Base-by-base conservation (phyloP, 2,797 vertebrate species). In the Pipistrellus kuhlii region DNA sequence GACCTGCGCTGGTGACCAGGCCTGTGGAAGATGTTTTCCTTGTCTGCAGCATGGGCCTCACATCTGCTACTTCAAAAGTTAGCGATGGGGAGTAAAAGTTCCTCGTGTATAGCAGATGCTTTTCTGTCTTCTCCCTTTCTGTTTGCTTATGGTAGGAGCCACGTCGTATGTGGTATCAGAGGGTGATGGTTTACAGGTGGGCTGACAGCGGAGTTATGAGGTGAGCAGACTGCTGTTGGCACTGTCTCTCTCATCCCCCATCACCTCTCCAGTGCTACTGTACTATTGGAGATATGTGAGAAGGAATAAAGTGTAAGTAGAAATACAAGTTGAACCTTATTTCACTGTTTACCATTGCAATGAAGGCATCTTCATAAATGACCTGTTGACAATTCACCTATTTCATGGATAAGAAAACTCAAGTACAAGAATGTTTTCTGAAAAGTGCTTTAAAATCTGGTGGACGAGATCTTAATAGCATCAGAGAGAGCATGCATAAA, bases 321-420 rank as follows among this genome's bases (percentile, higher is more conserved):
- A 59, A 69, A 8, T 69, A 12, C 1, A 83, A 81, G 20, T 71
- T 72, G 73, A 78, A 55, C 80, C 32, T 64, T 48, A 55, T 32
- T 84, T 38, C 13, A 48, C 53, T 64, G 18, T 71, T 80, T 51
- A 55, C 20, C 38, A n/a, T 44, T 48, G 46, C 25, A 91, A 38
- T 32, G 62, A 85, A 88, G 84, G 27, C 21, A 55, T 30, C 20
- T 95, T 94, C 44, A 69, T 68, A 27, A 59, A 69, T 82, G 71
- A 76, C 62, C n/a, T 81, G 44, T 53, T 84, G 82, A 53, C 41
- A 72, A 2, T 41, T 17, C 75, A 44, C 32, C 38, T 78, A 83
- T 84, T 89, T 94, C 55, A 91, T 72, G 27, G 44, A 10, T 77
- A 62, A 72, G 91, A 92, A 88, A 84, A 86, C 87, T 87, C 35